Evolutionary conservation across 2,113 vertebrate species (phyloP).

Genomic region (Festucalex cinctus): DNA sequence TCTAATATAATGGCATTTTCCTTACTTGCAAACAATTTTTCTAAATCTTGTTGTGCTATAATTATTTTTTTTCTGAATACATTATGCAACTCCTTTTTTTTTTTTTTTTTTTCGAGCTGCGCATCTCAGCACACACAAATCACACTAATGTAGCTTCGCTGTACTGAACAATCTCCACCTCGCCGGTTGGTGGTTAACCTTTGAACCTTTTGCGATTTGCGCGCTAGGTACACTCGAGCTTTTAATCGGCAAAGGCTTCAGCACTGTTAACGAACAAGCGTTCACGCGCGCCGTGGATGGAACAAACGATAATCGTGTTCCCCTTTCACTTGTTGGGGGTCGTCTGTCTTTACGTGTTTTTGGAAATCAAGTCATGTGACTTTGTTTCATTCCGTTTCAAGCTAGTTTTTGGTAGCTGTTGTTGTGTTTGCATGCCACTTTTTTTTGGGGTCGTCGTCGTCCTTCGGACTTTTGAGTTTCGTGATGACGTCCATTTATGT

Average conservation of each 20-base stretch:
- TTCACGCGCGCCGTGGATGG: constrained; percentile 35
- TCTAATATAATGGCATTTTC: constrained; percentile 15
- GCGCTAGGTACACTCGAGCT: constrained; percentile 25
- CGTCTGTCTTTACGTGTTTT: not conserved
- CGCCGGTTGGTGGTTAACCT: not conserved
- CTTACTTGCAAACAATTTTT: constrained; percentile 35
- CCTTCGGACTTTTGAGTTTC: not conserved
- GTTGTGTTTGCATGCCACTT: constrained; percentile 1
- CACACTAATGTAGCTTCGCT: constrained; percentile 21
- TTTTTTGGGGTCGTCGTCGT: not conserved
- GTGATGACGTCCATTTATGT: not conserved
- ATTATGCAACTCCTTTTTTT: constrained; percentile 60
- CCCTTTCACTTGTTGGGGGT: not conserved
- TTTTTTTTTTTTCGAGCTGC: constrained; percentile 51
- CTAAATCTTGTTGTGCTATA: constrained; percentile 13
- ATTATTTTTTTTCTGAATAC: constrained; percentile 24
- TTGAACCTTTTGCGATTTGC: constrained; percentile 11
- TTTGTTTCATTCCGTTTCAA: not conserved
- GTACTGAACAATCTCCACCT: not conserved
- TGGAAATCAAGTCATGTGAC: constrained; percentile 5
- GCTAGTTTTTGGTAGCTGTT: not conserved
- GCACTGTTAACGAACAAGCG: constrained; percentile 56
- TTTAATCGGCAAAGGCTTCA: constrained; percentile 45
- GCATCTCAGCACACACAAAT: constrained; percentile 26
- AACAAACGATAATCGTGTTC: constrained; percentile 1